These are phyloP conservation scores for Bufotes viridis DNA, from an alignment of 2,797 vertebrate species.

Conservation along the genomic window DNA sequence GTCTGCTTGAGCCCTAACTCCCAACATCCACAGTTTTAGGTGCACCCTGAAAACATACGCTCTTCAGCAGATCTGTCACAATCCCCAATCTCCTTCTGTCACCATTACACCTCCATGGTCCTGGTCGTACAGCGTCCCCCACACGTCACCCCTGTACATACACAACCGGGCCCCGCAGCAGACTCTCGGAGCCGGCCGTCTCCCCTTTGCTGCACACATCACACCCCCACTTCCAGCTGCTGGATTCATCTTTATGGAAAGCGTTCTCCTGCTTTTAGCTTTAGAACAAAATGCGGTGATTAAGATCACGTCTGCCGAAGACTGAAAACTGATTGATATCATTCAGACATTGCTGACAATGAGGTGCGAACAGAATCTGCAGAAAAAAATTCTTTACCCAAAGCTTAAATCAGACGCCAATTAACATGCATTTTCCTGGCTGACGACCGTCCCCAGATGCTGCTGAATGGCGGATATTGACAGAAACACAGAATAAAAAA, in stretches of 20 bases:
- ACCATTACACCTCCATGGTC: too few relatives aligned
- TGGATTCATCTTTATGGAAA: not conserved
- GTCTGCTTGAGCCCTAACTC: too few relatives aligned
- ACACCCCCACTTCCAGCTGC: not conserved
- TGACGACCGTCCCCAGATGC: constrained; percentile 42
- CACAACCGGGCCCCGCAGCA: too few relatives aligned
- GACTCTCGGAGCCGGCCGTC: too few relatives aligned
- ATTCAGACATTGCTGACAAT: not conserved
- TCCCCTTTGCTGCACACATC: too few relatives aligned
- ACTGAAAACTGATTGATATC: fast-evolving
- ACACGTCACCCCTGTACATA: too few relatives aligned
- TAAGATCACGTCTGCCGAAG: fast-evolving
- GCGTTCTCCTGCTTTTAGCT: not conserved
- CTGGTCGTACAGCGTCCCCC: too few relatives aligned
- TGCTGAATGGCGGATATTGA: constrained; percentile 22
- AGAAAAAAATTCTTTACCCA: constrained; percentile 25
- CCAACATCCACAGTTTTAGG: too few relatives aligned
- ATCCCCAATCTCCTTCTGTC: too few relatives aligned
- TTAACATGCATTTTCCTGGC: constrained; percentile 37
- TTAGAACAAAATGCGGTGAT: constrained; percentile 46
- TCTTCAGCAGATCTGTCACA: too few relatives aligned
- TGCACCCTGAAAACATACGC: too few relatives aligned
- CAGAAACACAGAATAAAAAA: constrained; percentile 25
- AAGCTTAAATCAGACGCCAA: constrained; percentile 44
- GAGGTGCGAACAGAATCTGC: not conserved